Evolutionary conservation across 2,113 vertebrate genomes (phyloP).

Genomic region (Gopherus flavomarginatus): DNA sequence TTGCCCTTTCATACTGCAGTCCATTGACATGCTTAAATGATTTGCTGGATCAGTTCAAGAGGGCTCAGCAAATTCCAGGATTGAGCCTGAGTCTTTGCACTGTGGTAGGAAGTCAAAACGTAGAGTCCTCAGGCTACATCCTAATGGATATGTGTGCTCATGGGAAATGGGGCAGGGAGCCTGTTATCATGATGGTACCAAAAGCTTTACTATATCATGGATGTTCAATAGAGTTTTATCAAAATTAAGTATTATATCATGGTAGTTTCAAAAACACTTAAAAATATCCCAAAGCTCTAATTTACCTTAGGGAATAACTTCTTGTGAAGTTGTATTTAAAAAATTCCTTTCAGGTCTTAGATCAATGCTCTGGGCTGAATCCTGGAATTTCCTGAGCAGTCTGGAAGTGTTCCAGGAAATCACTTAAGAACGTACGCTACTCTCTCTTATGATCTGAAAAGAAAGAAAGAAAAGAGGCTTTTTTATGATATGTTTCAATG

Average conservation of each 20-base stretch:
- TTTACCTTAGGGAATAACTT: neutral
- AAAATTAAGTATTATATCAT: neutral
- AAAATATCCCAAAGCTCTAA: neutral
- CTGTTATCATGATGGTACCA: neutral
- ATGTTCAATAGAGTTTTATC: neutral
- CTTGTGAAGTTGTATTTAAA: neutral
- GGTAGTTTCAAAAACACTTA: neutral
- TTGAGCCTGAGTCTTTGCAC: neutral
- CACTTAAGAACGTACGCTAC: neutral
- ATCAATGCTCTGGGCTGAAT: neutral
- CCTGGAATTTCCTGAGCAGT: neutral
- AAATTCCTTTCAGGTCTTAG: neutral
- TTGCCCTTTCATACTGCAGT: neutral
- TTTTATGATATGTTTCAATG: slow-evolving; percentile 3
- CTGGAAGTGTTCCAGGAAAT: neutral
- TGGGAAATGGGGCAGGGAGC: neutral
- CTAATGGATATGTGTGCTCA: neutral
- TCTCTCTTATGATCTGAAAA: neutral
- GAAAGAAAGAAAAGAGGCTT: neutral
- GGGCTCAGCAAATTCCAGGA: neutral
- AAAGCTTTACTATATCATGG: neutral
- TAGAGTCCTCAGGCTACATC: neutral
- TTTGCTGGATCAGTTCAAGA: neutral
- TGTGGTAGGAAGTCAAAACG: neutral
- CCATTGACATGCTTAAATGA: neutral